Evolutionary conservation across 2,888 invertebrate genomes (phyloP), one percentile per base, ranked within the genome.

Genomic region (Agriopis marginaria): DNA sequence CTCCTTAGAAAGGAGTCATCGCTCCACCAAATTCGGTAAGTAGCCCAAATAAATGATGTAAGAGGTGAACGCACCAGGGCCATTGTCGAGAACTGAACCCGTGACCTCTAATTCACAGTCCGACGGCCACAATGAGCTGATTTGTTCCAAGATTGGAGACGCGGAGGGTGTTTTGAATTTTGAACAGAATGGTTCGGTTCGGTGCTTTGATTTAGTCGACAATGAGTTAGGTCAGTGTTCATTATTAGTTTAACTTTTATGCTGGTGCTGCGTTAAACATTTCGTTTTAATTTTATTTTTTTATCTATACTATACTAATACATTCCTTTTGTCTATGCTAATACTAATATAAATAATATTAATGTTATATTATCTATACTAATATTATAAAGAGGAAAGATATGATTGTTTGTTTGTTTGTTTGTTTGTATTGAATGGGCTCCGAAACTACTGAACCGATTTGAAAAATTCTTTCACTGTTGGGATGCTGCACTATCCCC

Each of bases 81-180:
- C 75, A 82, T 80, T 83, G 85, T 82, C 77, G 78, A 75, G 79
- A 75, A 74, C 77, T 84, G 85, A 86, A 84, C 86, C 80, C 79
- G 73, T 82, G 86, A 86, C 87, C 87, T 82, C 83, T 70, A 82
- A 81, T 84, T 84, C 82, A 83, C 85, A 82, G 82, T 74, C 81
- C 76, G 83, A 75, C 78, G 81, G 79, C 75, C 84, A 82, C 80
- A 71, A 75, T 69, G 70, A 74, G 67, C 49, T 62, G 69, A 74
- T 75, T 75, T 70, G 71, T 75, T 71, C 68, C 68, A 51, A 66
- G 58, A 70, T 64, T 47, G 53, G 45, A 42, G 50, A 50, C 50
- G 44, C 50, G 44, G 58, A 53, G 60, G 47, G 40, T 70, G 63
- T 63, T 66, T 63, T 50, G 45, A 61, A 63, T 55, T 49, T 62